Percentiles rank a stretch among this genome's conserved stretches.
phyloP scores from a whole-genome alignment of 2,888 invertebrate species.

The Nowickia ferox region DNA sequence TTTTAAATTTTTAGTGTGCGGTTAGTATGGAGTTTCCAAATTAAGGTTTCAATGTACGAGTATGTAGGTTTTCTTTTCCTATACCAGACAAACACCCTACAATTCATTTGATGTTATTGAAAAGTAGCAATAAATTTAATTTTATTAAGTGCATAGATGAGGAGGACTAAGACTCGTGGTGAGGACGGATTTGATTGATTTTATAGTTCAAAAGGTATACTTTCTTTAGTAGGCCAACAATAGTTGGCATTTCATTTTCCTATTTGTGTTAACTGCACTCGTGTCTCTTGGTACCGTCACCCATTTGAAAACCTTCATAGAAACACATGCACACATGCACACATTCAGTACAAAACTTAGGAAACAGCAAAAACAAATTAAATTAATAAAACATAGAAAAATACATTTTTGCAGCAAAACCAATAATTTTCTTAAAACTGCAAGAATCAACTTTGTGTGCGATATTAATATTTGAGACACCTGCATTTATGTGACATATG shows the following conservation, averaged over 20 bases:
- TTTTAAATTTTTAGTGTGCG: too few relatives aligned
- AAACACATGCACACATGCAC: background rate
- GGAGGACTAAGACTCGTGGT: too few relatives aligned
- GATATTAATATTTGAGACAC: too few relatives aligned
- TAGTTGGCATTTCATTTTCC: slow-evolving; percentile 53
- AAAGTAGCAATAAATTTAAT: slow-evolving; percentile 5
- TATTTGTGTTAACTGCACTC: slow-evolving; percentile 59
- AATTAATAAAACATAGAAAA: slow-evolving; percentile 1
- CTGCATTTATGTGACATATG: too few relatives aligned
- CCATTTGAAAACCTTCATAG: background rate
- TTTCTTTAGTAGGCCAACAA: slow-evolving; percentile 59
- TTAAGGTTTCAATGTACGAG: too few relatives aligned
- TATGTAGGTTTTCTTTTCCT: too few relatives aligned
- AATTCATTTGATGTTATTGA: background rate
- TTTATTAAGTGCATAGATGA: background rate
- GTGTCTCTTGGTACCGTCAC: slow-evolving; percentile 61
- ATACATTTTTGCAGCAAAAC: slow-evolving; percentile 61
- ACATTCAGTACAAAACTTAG: background rate
- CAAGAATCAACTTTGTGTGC: too few relatives aligned
- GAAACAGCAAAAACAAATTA: slow-evolving; percentile 39
- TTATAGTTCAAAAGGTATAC: background rate
- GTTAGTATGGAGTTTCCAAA: too few relatives aligned
- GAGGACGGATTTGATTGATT: background rate
- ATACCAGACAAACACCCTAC: too few relatives aligned
- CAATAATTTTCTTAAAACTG: slow-evolving; percentile 31